Evolutionary conservation across 2,888 invertebrate genomes (phyloP).

Genomic region (Stenodema calcarata): DNA sequence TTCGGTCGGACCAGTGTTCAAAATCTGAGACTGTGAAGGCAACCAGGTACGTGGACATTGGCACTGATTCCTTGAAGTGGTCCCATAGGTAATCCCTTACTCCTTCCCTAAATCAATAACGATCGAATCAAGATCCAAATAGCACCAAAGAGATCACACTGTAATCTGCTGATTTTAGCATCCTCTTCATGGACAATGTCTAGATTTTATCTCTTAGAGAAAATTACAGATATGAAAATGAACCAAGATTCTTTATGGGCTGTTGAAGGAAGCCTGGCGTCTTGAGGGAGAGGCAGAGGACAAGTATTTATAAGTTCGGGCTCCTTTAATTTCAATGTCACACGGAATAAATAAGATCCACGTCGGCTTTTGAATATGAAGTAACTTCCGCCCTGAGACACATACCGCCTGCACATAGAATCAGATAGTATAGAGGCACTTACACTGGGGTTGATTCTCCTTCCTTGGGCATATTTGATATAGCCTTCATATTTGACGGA

Average conservation of each 20-base stretch:
- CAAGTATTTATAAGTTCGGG: no score
- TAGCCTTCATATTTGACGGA: conserved; percentile 67
- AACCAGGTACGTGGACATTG: conserved; percentile 93
- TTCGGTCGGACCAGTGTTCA: conserved; percentile 62
- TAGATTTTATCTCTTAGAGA: no score
- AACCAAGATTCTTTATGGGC: no score
- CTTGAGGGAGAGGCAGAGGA: no score
- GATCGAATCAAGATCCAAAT: no score
- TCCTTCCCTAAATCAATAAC: conserved; percentile 55
- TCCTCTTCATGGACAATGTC: no score
- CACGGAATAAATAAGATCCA: no score
- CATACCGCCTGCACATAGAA: neutral
- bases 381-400: neutral
- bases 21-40: conserved; percentile 84
- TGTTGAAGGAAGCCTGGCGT: no score
- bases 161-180: no score
- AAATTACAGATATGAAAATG: no score
- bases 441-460: conserved; percentile 52
- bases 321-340: no score
- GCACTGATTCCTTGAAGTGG: conserved; percentile 74
- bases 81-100: conserved; percentile 72
- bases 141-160: no score
- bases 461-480: conserved; percentile 74
- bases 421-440: conserved; percentile 18
- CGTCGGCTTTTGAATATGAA: neutral